Conservation (phyloP, 2,888 invertebrate genomes). For the Ochlodes sylvanus region DNA sequence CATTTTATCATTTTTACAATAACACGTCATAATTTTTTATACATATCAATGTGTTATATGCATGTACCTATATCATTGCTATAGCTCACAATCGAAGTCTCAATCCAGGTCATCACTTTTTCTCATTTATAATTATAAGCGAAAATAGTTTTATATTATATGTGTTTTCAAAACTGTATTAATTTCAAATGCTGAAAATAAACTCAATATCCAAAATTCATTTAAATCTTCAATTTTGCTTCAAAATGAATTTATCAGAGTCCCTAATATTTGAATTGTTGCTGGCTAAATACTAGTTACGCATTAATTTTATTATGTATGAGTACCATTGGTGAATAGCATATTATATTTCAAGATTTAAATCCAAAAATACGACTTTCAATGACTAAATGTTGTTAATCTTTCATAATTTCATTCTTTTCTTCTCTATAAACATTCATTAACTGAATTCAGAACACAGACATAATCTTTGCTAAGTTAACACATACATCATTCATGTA, state of each 20-base stretch:
- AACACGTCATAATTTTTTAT: conserved; percentile 2
- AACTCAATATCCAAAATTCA: neutral
- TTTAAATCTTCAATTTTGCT: no score
- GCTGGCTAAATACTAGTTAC: no score
- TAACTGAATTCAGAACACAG: neutral
- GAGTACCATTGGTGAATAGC: no score
- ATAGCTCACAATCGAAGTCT: conserved; percentile 1
- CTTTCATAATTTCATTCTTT: no score
- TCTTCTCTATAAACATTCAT: neutral
- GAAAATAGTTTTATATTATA: neutral
- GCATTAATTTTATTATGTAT: no score
- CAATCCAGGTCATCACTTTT: neutral
- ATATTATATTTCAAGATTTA: no score
- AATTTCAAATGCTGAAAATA: neutral
- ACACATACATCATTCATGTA: conserved; percentile 14
- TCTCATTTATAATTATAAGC: neutral
- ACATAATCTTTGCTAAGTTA: neutral
- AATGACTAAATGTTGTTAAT: no score
- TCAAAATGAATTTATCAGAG: no score
- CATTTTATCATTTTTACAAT: conserved; percentile 46
- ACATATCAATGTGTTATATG: conserved; percentile 14
- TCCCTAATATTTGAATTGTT: no score
- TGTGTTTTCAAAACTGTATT: no score
- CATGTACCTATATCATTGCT: no score
- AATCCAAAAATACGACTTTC: no score